Base-by-base conservation (phyloP, 2,888 invertebrate species). In the Baronia brevicornis region DNA sequence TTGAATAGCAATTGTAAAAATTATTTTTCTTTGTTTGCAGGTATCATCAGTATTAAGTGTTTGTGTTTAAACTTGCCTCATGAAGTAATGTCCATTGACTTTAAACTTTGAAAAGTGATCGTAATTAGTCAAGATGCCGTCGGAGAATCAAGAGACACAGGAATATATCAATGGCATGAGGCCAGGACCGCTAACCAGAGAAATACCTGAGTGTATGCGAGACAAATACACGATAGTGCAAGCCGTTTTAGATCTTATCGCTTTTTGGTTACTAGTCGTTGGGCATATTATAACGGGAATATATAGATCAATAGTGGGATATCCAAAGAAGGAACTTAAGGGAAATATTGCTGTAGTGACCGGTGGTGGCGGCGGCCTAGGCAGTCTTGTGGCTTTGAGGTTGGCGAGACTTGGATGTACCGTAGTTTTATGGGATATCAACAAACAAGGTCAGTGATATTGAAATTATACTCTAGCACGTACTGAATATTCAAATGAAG, bases 361-460 rank as follows among this genome's bases (percentile, higher is more conserved):
- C 0, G 97, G 97, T 0, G 95, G 94, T 8, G 97, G 95, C 17
- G 91, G 92, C 18, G 96, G 95, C 2, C 80, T 96, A 7, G 96
- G 96, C 3, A 87, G 94, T 43, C 85, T 94, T 29, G 74, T 95
- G 34, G 90, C 94, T 1, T 67, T 91, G 46, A 86, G 91, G 48
- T 84, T 96, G 26, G 91, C 93, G 9, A 86, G 91, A 55, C 86
- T 92, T 35, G 93, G 93, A 30, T 92, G 92, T 45, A 90, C 87
- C 41, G 88, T 96, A 33, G 90, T 97, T 19, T 84, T 96, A 33
- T 96, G 96, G 96, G 97, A 97, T 71, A 91, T 97, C 47, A 94
- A 95, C 62, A 87, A 90, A 62, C 84, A 88, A 74, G 94, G 94
- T 94, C 51, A 86, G 87, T 78, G 39, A 2, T 27, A 29, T 20